Percentiles rank a stretch among this genome's conserved stretches.
phyloP scores from a whole-genome alignment of 2,113 vertebrate species.

The Nesoenas mayeri region DNA sequence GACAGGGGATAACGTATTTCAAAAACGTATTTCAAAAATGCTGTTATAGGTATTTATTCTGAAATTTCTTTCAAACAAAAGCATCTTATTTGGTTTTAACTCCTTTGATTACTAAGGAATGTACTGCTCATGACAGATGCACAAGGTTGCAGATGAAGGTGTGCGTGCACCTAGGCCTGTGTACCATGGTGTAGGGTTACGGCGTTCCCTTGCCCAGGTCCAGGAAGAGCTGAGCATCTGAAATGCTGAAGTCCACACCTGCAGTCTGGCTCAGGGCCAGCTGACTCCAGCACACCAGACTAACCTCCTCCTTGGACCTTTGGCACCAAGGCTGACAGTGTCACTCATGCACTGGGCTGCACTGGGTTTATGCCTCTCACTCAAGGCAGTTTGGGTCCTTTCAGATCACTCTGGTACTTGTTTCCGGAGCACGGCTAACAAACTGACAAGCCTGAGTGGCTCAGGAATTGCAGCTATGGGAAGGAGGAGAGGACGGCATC shows the following conservation, averaged over 20 bases:
- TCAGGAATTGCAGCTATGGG: background rate
- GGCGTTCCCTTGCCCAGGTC: background rate
- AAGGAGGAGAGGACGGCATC: background rate
- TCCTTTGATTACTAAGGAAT: background rate
- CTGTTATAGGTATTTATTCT: background rate
- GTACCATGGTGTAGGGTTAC: background rate
- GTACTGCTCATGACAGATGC: background rate
- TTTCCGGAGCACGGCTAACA: background rate
- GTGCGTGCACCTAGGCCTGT: background rate
- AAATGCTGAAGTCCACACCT: background rate
- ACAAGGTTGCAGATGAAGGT: background rate
- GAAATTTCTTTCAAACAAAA: background rate
- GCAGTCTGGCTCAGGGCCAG: background rate
- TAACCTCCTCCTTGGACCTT: background rate
- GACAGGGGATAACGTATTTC: background rate
- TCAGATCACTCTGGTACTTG: rapidly evolving
- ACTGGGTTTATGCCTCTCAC: background rate
- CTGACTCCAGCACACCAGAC: background rate
- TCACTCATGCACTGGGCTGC: background rate
- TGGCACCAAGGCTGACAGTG: background rate
- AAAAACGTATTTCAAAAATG: background rate
- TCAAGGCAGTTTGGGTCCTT: background rate
- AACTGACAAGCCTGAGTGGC: background rate
- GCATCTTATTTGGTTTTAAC: background rate
- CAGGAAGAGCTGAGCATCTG: background rate